phyloP scores from a whole-genome alignment of 1,140 invertebrate species.

The Tetramorium simillimum region DNA sequence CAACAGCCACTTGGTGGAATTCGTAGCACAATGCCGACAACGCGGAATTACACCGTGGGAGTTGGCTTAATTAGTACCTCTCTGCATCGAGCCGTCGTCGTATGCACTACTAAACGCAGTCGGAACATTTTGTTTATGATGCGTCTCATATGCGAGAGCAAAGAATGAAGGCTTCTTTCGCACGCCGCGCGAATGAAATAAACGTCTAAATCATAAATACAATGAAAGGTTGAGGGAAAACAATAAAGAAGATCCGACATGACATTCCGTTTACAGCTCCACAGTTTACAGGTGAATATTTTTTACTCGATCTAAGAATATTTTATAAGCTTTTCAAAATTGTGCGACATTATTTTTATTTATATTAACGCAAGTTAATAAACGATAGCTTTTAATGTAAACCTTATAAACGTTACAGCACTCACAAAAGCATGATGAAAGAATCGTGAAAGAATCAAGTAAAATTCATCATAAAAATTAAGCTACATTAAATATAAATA shows the following conservation, averaged over 20 bases:
- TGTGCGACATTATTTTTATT: neutral
- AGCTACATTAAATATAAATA: neutral
- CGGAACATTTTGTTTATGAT: slow-evolving; percentile 52
- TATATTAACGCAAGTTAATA: neutral
- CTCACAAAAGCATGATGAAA: neutral
- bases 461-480: neutral
- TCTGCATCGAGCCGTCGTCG: slow-evolving; percentile 60
- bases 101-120: slow-evolving; percentile 66
- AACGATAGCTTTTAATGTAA: neutral
- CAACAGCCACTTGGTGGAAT: slow-evolving; percentile 80
- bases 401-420: neutral
- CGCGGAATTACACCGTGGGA: slow-evolving; percentile 74
- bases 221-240: slow-evolving; percentile 10
- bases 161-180: neutral
- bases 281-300: no score
- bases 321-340: neutral
- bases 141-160: slow-evolving; percentile 11
- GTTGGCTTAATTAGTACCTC: slow-evolving; percentile 75
- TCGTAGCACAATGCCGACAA: slow-evolving; percentile 75
- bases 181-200: neutral
- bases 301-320: neutral
- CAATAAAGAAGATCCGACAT: neutral
- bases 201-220: neutral
- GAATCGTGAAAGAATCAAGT: neutral
- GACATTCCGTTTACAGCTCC: neutral